Percentiles rank a stretch among this genome's conserved stretches.
These are phyloP conservation scores for Orthosia gracilis DNA, from an alignment of 2,888 invertebrate genomes.

Conservation along the genomic window DNA sequence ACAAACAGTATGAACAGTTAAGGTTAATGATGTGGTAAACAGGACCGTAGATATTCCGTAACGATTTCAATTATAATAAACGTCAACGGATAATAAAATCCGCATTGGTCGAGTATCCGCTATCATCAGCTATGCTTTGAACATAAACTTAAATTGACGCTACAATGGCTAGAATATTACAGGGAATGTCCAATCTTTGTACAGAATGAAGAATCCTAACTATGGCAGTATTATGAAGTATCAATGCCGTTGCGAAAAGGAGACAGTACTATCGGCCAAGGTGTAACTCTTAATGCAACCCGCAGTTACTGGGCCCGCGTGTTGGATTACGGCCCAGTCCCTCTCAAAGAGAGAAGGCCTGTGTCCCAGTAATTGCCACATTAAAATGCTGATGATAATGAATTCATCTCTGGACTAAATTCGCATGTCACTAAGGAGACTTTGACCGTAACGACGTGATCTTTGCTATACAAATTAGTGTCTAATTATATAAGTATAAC, in stretches of 20 bases:
- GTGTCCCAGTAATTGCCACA: too few species aligned
- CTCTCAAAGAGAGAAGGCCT: too few species aligned
- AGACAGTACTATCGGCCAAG: too few species aligned
- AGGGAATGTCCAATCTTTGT: conserved; percentile 6
- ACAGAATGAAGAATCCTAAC: conserved; percentile 4
- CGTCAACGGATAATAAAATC: conserved; percentile 37
- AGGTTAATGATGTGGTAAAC: conserved; percentile 27
- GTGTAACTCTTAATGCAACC: too few species aligned
- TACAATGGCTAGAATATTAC: conserved; percentile 41
- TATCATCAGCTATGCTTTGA: conserved; percentile 23
- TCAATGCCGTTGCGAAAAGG: too few species aligned
- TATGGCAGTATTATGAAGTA: background rate
- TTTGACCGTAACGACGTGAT: conserved; percentile 10
- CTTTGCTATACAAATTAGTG: conserved; percentile 25
- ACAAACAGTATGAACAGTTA: conserved; percentile 3
- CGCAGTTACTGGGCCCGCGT: too few species aligned
- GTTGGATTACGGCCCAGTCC: too few species aligned
- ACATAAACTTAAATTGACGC: conserved; percentile 39
- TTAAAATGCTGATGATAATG: too few species aligned
- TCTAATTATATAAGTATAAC: conserved; percentile 20
- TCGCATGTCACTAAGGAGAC: background rate
- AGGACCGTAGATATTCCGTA: conserved; percentile 25
- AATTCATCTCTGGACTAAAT: background rate
- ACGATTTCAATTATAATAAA: conserved; percentile 46
- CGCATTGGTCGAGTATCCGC: conserved; percentile 24